Conservation (phyloP, 2,797 vertebrate genomes). For the Catostomus latipinnis region DNA sequence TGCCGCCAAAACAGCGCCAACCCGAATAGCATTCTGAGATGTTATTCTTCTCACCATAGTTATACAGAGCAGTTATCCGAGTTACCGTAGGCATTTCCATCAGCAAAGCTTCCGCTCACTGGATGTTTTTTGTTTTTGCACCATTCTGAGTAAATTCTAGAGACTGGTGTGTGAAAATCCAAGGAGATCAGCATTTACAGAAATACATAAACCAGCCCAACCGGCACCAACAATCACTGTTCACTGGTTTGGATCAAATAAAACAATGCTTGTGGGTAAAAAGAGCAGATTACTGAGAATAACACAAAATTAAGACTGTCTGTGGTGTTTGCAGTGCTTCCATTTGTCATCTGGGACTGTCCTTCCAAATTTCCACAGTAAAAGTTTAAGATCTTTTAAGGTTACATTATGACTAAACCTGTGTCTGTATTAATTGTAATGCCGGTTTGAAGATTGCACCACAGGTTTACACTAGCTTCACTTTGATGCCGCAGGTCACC, state of each 20-base stretch:
- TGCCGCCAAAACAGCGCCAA: too few species aligned
- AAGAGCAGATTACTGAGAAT: conserved; percentile 8
- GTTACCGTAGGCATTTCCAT: too few species aligned
- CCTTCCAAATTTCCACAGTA: conserved; percentile 31
- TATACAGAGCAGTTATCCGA: too few species aligned
- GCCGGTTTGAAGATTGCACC: not conserved
- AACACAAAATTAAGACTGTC: not conserved
- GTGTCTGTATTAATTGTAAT: not conserved
- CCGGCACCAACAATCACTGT: too few species aligned
- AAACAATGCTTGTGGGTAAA: conserved; percentile 25
- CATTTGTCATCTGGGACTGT: conserved; percentile 13
- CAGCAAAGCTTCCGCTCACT: too few species aligned
- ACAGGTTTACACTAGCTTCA: not conserved
- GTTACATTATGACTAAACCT: conserved; percentile 27
- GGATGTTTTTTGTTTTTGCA: too few species aligned
- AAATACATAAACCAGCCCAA: too few species aligned
- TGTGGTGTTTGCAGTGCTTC: not conserved
- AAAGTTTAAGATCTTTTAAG: not conserved
- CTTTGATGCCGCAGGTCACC: not conserved
- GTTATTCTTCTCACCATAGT: too few species aligned
- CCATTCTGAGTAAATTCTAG: too few species aligned
- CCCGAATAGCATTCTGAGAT: too few species aligned
- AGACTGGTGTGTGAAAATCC: too few species aligned
- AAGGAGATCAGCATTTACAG: too few species aligned
- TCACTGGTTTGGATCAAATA: not conserved